Conservation (phyloP, 2,888 invertebrate genomes). For the Pachliopta kotzebuea region DNA sequence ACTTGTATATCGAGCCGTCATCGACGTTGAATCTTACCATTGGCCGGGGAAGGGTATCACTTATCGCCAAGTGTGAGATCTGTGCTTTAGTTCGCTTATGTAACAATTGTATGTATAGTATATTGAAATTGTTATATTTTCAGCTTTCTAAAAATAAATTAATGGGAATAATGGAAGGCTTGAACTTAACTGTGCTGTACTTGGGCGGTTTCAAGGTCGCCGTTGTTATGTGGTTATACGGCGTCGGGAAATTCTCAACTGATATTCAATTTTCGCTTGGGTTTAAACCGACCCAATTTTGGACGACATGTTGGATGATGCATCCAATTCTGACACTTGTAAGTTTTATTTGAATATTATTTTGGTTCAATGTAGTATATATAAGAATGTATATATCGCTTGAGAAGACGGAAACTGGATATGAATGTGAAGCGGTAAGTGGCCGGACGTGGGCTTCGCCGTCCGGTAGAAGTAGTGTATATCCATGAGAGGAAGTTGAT, state of each 20-base stretch:
- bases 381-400: too few relatives aligned
- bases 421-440: too few relatives aligned
- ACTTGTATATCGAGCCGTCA: too few relatives aligned
- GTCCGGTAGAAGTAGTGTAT: too few relatives aligned
- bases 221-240: slow-evolving; percentile 64
- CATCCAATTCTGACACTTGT: slow-evolving; percentile 53
- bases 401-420: too few relatives aligned
- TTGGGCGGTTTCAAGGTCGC: slow-evolving; percentile 52
- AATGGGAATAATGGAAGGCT: slow-evolving; percentile 41
- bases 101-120: not conserved
- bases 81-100: not conserved
- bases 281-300: slow-evolving; percentile 61
- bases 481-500: too few relatives aligned
- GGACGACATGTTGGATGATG: slow-evolving; percentile 52
- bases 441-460: too few relatives aligned
- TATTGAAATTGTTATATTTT: slow-evolving; percentile 31
- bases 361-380: too few relatives aligned
- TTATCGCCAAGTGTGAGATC: too few relatives aligned
- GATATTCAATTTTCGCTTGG: slow-evolving; percentile 67
- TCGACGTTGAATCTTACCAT: too few relatives aligned
- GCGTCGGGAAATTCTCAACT: slow-evolving; percentile 53
- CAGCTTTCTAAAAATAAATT: slow-evolving; percentile 39
- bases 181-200: slow-evolving; percentile 45
- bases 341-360: slow-evolving; percentile 35
- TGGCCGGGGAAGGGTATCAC: too few relatives aligned